Evolutionary conservation across 2,888 invertebrate species (phyloP), one percentile per base, ranked within the genome.

Genomic region (Sinodicranocentrus sp.): DNA sequence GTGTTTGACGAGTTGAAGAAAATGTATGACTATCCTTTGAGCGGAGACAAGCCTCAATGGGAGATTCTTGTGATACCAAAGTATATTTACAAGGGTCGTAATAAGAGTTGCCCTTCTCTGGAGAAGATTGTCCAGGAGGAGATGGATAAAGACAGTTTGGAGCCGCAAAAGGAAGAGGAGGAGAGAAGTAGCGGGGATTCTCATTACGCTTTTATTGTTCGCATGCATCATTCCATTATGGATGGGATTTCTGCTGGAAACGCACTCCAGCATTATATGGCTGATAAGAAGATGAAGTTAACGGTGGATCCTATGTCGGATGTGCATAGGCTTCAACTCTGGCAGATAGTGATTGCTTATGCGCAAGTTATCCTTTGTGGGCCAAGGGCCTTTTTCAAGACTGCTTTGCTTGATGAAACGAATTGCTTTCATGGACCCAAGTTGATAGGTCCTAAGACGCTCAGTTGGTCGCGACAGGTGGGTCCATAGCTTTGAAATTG

Each of bases 401-500:
- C 85, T 54, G 72, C 87, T n/a, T 70, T 85, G 39, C 43, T 87
- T 13, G 83, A 82, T n/a, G 88, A 88, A 67, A 75, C 77, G 8
- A 88, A 88, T 77, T 86, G 84, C 71, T 88, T 88, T 73, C 88
- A 88, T 78, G 87, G 87, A 13, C 83, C 86, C 17, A 54, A 71
- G 25, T 48, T 88, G 23, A 83, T 70, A 0, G 88, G 88, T n/a
- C 88, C 88, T 15, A 88, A 88, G 65, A 78, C 72, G 8, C 25
- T 88, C 15, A 86, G 85, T 39, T 88, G 88, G 88, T 86, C 88
- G 1, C 63, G 83, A 68, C 86, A 80, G 68, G 72, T 88, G 1
- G 63, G 26, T 52, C 43, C 19, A 21, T 19, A 8, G 43, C 26
- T 23, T n/a, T 54, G 8, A n/a, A 17, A 23, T 54, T 39, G 39